These are phyloP conservation scores for Lepilemur ruficaudatus DNA, from an alignment of 2,797 vertebrate species.

Conservation along the genomic window DNA sequence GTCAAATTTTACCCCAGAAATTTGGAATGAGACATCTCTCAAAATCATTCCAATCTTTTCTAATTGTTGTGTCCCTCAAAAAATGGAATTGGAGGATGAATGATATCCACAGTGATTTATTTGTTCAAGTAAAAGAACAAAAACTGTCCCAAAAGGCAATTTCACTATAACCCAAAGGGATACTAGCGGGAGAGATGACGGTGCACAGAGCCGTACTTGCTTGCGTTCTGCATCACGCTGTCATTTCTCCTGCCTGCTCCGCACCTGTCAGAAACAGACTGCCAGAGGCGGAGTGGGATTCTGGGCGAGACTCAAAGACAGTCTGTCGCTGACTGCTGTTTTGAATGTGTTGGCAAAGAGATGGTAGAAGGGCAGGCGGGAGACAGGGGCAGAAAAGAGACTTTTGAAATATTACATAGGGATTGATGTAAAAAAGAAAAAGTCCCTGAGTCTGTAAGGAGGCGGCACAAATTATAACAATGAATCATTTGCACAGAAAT, in stretches of 20 bases:
- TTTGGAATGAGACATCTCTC: not conserved
- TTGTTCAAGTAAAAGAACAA: slow-evolving; percentile 31
- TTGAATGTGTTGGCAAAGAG: slow-evolving; percentile 35
- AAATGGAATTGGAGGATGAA: not conserved
- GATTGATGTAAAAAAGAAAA: slow-evolving; percentile 51
- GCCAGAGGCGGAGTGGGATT: slow-evolving; percentile 55
- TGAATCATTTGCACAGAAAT: slow-evolving; percentile 81
- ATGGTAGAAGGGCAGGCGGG: not conserved
- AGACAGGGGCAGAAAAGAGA: slow-evolving; percentile 31
- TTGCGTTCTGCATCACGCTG: not conserved
- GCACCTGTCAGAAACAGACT: slow-evolving; percentile 53
- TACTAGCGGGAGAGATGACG: not conserved
- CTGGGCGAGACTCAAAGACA: slow-evolving; percentile 45
- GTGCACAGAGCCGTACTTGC: not conserved
- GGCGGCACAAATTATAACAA: slow-evolving; percentile 69
- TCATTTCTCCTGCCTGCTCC: slow-evolving; percentile 1
- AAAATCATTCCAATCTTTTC: not conserved
- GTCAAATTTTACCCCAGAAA: not conserved
- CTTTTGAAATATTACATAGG: slow-evolving; percentile 52
- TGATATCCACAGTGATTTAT: not conserved
- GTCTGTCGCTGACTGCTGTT: slow-evolving; percentile 42
- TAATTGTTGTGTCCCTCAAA: not conserved
- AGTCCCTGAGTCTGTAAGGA: slow-evolving; percentile 70
- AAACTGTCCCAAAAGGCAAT: not conserved
- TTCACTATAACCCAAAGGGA: not conserved